Evolutionary conservation across 2,113 vertebrate species (phyloP).

Genomic region (Strigops habroptila): DNA sequence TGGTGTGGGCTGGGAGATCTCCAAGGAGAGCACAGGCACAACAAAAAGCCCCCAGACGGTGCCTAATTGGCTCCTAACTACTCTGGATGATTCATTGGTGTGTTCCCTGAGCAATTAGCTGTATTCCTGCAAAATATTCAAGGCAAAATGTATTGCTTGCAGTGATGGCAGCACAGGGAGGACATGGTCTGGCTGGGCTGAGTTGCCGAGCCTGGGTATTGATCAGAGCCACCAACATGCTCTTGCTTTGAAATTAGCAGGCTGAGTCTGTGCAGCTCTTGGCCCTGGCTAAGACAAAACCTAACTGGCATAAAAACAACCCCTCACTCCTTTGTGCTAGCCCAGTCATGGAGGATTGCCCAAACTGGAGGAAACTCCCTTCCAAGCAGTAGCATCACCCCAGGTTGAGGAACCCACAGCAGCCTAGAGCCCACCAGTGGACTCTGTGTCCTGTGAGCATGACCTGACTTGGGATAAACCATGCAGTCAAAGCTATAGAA

Average conservation of each 20-base stretch:
- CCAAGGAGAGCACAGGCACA: background rate
- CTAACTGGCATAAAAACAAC: background rate
- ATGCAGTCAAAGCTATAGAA: rapidly evolving
- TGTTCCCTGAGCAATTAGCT: background rate
- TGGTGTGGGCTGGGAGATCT: background rate
- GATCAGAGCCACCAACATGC: background rate
- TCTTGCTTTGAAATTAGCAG: background rate
- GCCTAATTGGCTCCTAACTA: background rate
- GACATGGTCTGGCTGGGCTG: background rate
- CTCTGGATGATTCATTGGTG: background rate
- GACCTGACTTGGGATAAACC: background rate
- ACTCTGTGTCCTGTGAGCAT: rapidly evolving
- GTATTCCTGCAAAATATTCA: background rate
- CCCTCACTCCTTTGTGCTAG: rapidly evolving
- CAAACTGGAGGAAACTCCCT: background rate
- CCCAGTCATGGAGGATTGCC: background rate
- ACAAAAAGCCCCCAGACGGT: rapidly evolving
- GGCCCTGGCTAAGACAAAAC: background rate
- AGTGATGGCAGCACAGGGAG: background rate
- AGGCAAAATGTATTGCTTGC: background rate
- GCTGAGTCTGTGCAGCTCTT: background rate
- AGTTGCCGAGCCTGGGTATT: background rate
- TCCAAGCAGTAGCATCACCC: too few species aligned
- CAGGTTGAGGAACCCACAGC: background rate
- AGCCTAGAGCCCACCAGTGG: background rate